Percentiles rank a stretch among this genome's conserved stretches.
Evolutionary conservation across 2,888 invertebrate genomes (phyloP).

Genomic region (Erebia epiphron): DNA sequence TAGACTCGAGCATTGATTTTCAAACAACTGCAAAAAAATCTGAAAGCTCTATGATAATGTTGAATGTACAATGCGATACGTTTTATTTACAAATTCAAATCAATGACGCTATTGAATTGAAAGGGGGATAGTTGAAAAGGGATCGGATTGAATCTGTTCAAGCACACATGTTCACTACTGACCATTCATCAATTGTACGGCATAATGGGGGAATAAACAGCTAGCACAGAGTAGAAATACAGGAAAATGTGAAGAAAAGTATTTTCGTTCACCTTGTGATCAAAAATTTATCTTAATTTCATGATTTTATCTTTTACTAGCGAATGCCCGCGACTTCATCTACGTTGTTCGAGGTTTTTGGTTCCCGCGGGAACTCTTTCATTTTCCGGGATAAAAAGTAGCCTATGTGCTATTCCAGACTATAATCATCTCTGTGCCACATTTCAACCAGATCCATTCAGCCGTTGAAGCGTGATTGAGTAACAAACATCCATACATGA

Average conservation of each 20-base stretch:
- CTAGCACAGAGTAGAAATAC: slow-evolving; percentile 36
- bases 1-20: neutral
- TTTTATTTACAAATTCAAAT: slow-evolving; percentile 76
- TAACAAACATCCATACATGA: no score
- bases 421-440: no score
- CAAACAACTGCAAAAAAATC: neutral
- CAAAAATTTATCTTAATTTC: no score
- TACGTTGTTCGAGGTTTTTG: no score
- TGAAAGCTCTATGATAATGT: neutral
- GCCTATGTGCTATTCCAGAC: no score
- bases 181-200: slow-evolving; percentile 76
- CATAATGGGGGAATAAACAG: slow-evolving; percentile 65
- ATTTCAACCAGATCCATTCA: no score
- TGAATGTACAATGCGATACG: slow-evolving; percentile 26
- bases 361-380: no score
- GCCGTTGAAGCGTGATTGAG: no score
- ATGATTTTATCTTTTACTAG: no score
- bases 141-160: slow-evolving; percentile 40
- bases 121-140: slow-evolving; percentile 46
- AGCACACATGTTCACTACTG: slow-evolving; percentile 58
- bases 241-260: neutral
- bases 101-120: slow-evolving; percentile 64
- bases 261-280: neutral
- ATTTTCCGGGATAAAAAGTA: no score
- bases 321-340: no score